phyloP scores from a whole-genome alignment of 2,797 vertebrate genomes.

The Centroberyx gerrardi region DNA sequence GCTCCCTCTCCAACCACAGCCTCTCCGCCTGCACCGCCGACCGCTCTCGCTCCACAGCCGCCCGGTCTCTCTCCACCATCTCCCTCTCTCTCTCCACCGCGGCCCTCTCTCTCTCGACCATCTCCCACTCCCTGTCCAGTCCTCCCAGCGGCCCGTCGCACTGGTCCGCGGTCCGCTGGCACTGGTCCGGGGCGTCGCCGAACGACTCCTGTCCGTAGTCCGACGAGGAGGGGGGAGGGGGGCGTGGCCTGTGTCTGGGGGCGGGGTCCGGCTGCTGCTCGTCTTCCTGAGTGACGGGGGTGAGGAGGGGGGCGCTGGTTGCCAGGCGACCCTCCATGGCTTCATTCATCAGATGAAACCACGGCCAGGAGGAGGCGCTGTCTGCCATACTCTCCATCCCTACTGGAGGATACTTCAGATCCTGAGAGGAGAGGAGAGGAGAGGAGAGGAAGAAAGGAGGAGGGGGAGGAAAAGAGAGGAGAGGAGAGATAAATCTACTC shows the following conservation, averaged over 20 bases:
- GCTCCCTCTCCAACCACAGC: conserved; percentile 76
- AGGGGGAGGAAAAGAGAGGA: too few species aligned
- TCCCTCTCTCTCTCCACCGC: conserved; percentile 68
- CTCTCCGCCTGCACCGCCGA: conserved; percentile 73
- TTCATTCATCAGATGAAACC: conserved; percentile 84
- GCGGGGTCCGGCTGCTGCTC: conserved; percentile 56
- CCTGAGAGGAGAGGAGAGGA: conserved; percentile 53
- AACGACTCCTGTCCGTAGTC: conserved; percentile 65
- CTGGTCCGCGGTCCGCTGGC: conserved; percentile 40
- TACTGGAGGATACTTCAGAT: conserved; percentile 80
- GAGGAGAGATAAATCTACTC: too few species aligned
- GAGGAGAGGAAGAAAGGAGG: neutral
- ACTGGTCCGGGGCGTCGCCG: conserved; percentile 33
- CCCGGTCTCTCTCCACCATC: conserved; percentile 70
- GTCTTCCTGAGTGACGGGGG: conserved; percentile 63
- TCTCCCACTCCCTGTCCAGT: conserved; percentile 70
- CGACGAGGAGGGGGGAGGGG: conserved; percentile 15
- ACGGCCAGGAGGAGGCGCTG: conserved; percentile 80
- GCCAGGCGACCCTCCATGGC: conserved; percentile 81
- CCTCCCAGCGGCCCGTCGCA: conserved; percentile 63
- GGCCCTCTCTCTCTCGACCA: conserved; percentile 62
- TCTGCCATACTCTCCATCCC: conserved; percentile 76
- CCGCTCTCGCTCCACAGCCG: conserved; percentile 70
- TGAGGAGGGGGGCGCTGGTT: conserved; percentile 73
- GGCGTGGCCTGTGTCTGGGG: conserved; percentile 52